Conservation (phyloP, 2,888 invertebrate genomes). For the Horisme vitalbata region DNA sequence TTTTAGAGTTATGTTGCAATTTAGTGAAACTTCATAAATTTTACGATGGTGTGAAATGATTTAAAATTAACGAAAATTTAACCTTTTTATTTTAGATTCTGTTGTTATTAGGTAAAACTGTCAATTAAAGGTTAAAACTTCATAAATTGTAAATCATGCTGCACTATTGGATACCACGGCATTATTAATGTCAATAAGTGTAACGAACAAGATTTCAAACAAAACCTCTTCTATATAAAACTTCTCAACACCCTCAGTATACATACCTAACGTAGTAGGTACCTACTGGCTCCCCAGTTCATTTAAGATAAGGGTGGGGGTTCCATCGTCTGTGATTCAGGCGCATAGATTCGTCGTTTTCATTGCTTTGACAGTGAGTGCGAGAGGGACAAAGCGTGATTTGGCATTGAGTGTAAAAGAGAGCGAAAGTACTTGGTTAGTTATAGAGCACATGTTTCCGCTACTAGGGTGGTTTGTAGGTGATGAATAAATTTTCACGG, state of each 20-base stretch:
- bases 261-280: slow-evolving; percentile 27
- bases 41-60: too few relatives aligned
- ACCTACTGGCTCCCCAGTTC: slow-evolving; percentile 72
- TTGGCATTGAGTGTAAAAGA: slow-evolving; percentile 54
- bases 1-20: too few relatives aligned
- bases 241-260: slow-evolving; percentile 29
- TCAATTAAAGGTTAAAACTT: too few relatives aligned
- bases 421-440: slow-evolving; percentile 62
- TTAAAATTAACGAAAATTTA: too few relatives aligned
- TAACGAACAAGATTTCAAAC: slow-evolving; percentile 15
- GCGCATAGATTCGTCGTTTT: slow-evolving; percentile 78
- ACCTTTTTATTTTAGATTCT: too few relatives aligned
- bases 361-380: slow-evolving; percentile 72
- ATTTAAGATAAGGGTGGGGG: slow-evolving; percentile 75
- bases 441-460: slow-evolving; percentile 65
- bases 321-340: slow-evolving; percentile 68
- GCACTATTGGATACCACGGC: too few relatives aligned
- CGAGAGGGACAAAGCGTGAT: slow-evolving; percentile 49
- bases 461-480: slow-evolving; percentile 51
- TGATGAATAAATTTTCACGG: slow-evolving; percentile 54
- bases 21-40: too few relatives aligned
- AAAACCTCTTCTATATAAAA: slow-evolving; percentile 28
- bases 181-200: background rate
- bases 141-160: too few relatives aligned
- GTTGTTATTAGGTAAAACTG: too few relatives aligned